These are phyloP conservation scores for Nebria salina DNA, from an alignment of 2,888 invertebrate genomes.

Conservation along the genomic window DNA sequence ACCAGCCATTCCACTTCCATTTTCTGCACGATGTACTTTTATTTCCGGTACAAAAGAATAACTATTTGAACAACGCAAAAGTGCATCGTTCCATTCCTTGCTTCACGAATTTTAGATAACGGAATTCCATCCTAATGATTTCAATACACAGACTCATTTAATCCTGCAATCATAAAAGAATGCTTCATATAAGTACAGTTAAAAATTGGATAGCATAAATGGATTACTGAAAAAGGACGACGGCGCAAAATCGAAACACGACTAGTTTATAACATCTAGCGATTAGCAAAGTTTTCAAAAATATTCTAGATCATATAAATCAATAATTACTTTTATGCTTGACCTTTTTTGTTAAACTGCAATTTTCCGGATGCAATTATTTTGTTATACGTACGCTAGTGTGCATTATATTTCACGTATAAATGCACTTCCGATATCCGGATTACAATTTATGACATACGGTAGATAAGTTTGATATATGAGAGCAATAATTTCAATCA, in stretches of 20 bases:
- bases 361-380: slow-evolving; percentile 11
- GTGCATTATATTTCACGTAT: slow-evolving; percentile 24
- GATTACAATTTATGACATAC: slow-evolving; percentile 9
- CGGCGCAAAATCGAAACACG: no score
- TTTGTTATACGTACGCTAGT: slow-evolving; percentile 14
- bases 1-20: slow-evolving; percentile 29
- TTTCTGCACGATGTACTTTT: slow-evolving; percentile 45
- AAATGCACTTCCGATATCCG: slow-evolving; percentile 39
- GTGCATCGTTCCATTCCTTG: slow-evolving; percentile 31
- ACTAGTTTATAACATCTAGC: no score
- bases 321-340: neutral
- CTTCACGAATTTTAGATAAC: slow-evolving; percentile 20
- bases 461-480: slow-evolving; percentile 39
- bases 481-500: slow-evolving; percentile 38
- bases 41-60: slow-evolving; percentile 45
- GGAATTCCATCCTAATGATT: slow-evolving; percentile 8
- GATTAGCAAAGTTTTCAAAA: neutral
- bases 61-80: slow-evolving; percentile 36
- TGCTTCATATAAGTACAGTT: neutral
- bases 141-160: slow-evolving; percentile 11
- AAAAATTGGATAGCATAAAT: neutral
- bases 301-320: neutral
- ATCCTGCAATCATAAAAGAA: neutral
- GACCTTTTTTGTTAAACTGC: neutral
- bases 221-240: no score